Conservation (phyloP, 2,797 vertebrate genomes). For the Euphonia xanthogaster region DNA sequence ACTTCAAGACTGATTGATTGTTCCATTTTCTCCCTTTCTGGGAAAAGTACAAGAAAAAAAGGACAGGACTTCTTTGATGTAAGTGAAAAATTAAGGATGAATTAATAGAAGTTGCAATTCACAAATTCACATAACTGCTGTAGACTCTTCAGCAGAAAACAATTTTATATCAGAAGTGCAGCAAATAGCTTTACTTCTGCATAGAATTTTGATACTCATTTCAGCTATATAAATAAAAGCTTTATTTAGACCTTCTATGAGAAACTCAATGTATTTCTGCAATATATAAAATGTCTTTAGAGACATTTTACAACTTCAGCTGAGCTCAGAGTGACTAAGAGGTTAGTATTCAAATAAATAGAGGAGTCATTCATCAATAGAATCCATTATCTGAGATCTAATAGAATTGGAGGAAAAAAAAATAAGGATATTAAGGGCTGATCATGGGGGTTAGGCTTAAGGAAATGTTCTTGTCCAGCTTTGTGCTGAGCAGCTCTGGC, state of each 20-base stretch:
- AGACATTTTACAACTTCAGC: background rate
- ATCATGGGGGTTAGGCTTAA: rapidly evolving
- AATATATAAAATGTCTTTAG: background rate
- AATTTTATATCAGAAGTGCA: background rate
- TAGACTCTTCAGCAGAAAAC: background rate
- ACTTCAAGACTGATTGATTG: background rate
- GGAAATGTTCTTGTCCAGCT: background rate
- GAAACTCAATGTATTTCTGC: background rate
- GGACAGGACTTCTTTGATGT: background rate
- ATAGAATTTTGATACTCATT: background rate
- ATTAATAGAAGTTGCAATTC: background rate
- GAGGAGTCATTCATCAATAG: background rate
- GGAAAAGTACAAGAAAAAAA: background rate
- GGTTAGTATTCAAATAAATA: background rate
- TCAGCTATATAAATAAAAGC: background rate
- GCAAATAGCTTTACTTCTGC: background rate
- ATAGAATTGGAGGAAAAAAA: background rate
- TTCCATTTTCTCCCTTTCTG: background rate
- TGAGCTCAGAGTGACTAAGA: background rate
- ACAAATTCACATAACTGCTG: background rate
- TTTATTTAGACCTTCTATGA: background rate
- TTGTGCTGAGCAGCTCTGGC: background rate
- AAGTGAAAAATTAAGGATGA: background rate
- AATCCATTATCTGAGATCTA: background rate
- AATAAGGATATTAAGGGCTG: no score